Evolutionary conservation across 1,140 invertebrate species (phyloP).

Genomic region (Bombus soroeensis): DNA sequence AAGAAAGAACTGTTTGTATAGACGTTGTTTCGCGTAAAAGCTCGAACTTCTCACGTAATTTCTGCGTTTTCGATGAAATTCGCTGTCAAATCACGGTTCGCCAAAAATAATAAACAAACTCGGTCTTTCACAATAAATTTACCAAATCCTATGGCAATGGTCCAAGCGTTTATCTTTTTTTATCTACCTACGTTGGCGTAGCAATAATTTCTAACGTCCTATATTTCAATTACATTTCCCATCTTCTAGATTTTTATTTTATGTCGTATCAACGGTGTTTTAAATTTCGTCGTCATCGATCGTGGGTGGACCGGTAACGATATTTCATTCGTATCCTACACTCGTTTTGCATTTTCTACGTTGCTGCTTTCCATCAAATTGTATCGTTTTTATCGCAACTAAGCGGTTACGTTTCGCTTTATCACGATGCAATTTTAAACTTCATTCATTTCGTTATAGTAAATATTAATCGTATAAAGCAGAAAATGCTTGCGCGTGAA

Average conservation of each 20-base stretch:
- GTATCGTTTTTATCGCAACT: not conserved
- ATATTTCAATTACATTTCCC: too few species aligned
- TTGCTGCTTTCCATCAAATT: not conserved
- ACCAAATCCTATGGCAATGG: not conserved
- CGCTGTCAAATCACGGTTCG: not conserved
- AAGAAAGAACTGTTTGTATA: not conserved
- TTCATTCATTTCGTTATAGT: not conserved
- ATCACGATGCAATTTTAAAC: not conserved
- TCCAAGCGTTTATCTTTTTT: not conserved
- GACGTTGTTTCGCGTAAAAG: not conserved
- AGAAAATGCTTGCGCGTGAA: not conserved
- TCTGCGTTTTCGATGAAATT: not conserved
- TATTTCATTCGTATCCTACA: too few species aligned
- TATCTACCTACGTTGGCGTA: not conserved
- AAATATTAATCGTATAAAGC: not conserved
- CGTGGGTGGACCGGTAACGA: not conserved
- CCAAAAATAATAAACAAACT: conserved; percentile 1
- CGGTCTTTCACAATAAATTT: not conserved
- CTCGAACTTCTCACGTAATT: too few species aligned
- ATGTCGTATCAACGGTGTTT: not conserved
- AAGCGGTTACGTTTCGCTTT: not conserved
- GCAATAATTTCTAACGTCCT: not conserved
- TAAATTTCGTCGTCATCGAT: not conserved
- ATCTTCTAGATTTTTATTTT: not conserved
- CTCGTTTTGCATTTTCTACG: too few species aligned